phyloP scores from a whole-genome alignment of 2,797 vertebrate species.

The Bradypus variegatus region DNA sequence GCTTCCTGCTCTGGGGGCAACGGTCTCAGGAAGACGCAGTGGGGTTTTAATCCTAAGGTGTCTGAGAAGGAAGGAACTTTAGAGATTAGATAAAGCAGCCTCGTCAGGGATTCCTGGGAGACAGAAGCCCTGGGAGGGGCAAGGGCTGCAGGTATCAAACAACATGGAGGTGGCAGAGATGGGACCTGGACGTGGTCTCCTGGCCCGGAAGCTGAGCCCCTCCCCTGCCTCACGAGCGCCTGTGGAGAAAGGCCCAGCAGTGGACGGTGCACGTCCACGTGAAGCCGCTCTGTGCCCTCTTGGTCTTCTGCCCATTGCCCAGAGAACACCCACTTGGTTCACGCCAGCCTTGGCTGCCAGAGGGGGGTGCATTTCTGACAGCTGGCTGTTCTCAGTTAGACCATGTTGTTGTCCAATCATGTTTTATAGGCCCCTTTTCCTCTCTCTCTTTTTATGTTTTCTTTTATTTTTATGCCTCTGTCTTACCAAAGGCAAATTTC shows the following conservation, averaged over 20 bases:
- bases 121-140: background rate
- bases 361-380: background rate
- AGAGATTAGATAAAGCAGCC: background rate
- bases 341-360: background rate
- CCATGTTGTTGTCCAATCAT: background rate
- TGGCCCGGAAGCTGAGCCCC: background rate
- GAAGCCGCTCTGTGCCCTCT: background rate
- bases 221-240: background rate
- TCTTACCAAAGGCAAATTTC: conserved; percentile 40
- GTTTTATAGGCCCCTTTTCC: background rate
- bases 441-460: conserved; percentile 31
- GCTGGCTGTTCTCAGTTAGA: background rate
- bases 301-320: background rate
- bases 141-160: background rate
- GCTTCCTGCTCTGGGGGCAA: background rate
- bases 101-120: background rate
- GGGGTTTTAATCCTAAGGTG: background rate
- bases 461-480: conserved; percentile 52
- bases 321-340: background rate
- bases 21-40: background rate
- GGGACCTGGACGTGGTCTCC: background rate
- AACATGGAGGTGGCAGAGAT: background rate
- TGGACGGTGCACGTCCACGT: background rate
- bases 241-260: background rate
- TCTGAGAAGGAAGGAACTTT: background rate